Conservation (phyloP, 2,797 vertebrate species). For the Pseudochirops cupreus region DNA sequence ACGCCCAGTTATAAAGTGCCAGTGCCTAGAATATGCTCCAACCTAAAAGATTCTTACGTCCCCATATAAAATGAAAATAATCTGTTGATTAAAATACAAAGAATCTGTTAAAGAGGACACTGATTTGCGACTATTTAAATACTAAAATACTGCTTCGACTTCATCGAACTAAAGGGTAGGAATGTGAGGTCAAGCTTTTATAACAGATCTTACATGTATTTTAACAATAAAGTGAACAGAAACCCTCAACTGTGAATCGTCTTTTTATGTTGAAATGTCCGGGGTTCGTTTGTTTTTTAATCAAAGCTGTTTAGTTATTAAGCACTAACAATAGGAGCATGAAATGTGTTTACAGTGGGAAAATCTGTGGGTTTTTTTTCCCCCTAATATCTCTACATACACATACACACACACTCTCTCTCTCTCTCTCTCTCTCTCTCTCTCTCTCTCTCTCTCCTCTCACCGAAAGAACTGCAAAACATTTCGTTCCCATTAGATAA, state of each 20-base stretch:
- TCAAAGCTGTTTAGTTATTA: background rate
- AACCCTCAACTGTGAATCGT: constrained; percentile 62
- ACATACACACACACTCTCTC: background rate
- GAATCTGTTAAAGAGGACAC: constrained; percentile 65
- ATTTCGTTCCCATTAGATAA: constrained; percentile 68
- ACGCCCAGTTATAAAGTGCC: constrained; percentile 63
- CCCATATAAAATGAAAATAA: background rate
- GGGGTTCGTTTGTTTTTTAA: constrained; percentile 63
- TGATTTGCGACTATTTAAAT: constrained; percentile 71
- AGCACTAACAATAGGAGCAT: constrained; percentile 68
- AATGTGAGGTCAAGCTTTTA: constrained; percentile 71
- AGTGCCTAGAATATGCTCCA: constrained; percentile 67
- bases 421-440: too few relatives aligned
- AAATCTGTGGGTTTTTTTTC: background rate
- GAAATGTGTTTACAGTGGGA: constrained; percentile 18
- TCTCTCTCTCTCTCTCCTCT: too few relatives aligned
- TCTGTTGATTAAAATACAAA: constrained; percentile 62
- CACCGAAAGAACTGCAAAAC: background rate
- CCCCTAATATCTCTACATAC: background rate
- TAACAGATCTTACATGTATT: constrained; percentile 61
- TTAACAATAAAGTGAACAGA: constrained; percentile 66
- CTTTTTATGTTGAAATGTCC: constrained; percentile 62
- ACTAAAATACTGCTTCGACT: constrained; percentile 52
- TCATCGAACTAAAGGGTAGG: constrained; percentile 35
- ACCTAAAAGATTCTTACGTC: constrained; percentile 67